These are phyloP conservation scores for Tribolium freemani DNA, from an alignment of 2,888 invertebrate species.

Conservation along the genomic window DNA sequence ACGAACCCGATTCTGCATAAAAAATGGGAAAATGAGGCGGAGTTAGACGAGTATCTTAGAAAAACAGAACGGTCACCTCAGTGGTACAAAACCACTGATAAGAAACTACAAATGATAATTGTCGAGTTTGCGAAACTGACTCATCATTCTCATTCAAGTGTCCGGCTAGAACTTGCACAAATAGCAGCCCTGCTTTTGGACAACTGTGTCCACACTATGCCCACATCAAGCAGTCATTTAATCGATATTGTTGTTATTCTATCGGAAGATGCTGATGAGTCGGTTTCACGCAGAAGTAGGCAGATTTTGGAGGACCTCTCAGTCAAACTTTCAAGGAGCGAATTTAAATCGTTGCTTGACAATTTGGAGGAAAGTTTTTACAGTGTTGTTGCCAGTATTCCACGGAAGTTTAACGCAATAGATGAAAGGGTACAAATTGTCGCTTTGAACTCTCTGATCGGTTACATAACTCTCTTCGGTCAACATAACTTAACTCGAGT, in stretches of 20 bases:
- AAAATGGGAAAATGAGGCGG: constrained; percentile 57
- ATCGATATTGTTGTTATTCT: constrained; percentile 79
- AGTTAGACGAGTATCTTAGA: constrained; percentile 65
- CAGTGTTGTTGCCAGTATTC: constrained; percentile 73
- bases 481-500: constrained; percentile 72
- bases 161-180: constrained; percentile 75
- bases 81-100: constrained; percentile 74
- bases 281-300: constrained; percentile 69
- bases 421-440: constrained; percentile 76
- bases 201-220: constrained; percentile 77
- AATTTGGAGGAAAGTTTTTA: constrained; percentile 75
- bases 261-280: constrained; percentile 75
- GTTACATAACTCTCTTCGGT: constrained; percentile 76
- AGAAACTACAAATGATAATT: constrained; percentile 71
- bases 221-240: constrained; percentile 72
- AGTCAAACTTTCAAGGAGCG: constrained; percentile 64
- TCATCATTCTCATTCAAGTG: constrained; percentile 73
- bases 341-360: constrained; percentile 69
- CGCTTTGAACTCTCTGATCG: constrained; percentile 76
- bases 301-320: constrained; percentile 65
- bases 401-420: constrained; percentile 76
- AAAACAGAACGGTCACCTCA: constrained; percentile 67
- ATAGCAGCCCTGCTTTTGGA: constrained; percentile 72
- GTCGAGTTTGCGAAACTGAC: constrained; percentile 71
- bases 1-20: not conserved